Base-by-base conservation (phyloP, 2,797 vertebrate species). In the Phylloscopus collybita region DNA sequence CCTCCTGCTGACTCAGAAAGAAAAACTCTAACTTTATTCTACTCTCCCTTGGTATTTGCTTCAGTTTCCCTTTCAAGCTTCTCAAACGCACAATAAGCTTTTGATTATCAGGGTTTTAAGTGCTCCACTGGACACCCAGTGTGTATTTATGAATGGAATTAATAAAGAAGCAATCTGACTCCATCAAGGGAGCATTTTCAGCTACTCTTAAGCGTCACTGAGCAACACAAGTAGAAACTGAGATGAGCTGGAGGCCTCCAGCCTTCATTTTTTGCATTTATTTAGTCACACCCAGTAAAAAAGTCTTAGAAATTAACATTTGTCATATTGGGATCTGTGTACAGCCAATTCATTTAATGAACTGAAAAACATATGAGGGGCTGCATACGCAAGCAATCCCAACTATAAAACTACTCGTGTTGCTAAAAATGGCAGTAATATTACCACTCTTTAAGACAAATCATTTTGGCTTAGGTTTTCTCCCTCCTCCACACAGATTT, bases 111-210 rank as follows among this genome's bases (percentile, higher is more conserved):
- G 87, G 95, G 96, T 93, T 96, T 96, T 94, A 96, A 97, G 95
- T 96, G 92, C 93, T 96, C 92, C 92, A 79, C 86, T 97, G 95
- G 94, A 97, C 92, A 92, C 90, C 94, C 96, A 83, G 90, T 93
- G 97, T 96, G 97, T 96, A 96, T 97, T 97, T 97, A 97, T 97
- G 96, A 97, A 97, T 96, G 96, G 97, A 97, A 97, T 97, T 96
- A 97, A 97, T 97, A 97, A 98, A 97, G 95, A 97, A 96, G 97
- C 94, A 98, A 98, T 92, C 71, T 4, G 96, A 98, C 92, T 97
- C 97, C 78, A 94, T 90, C 97, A 83, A 93, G 97, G 96, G 97
- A 98, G 78, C 64, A 53, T 94, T 95, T 96, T 92, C 38, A 76
- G 91, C 53, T 95, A 92, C 86, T 83, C 90, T 84, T 92, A 72